Evolutionary conservation across 2,888 invertebrate genomes (phyloP), one percentile per base, ranked within the genome.

Genomic region (Temnothorax rugatulus): DNA sequence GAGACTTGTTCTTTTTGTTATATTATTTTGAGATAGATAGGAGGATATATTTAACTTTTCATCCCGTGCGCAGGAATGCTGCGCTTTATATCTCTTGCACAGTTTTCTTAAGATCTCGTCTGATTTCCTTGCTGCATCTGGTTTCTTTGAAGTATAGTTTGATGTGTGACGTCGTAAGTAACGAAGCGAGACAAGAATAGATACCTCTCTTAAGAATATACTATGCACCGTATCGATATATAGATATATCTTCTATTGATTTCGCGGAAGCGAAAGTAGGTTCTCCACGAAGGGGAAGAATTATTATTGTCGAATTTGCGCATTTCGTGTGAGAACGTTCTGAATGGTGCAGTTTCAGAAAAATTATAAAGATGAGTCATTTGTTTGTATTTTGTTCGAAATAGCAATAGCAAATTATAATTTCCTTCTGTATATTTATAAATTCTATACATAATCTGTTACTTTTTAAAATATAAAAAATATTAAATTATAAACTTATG

Each of bases 131-230:
- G 18, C 47, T 47, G 18, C 11, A n/a, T 57, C n/a, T 18, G 25
- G 13, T 57, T 77, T 34, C 7, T 34, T 44, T 38, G 9, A 59
- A 34, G 34, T 59, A 57, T n/a, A 61, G 59, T 75, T 54, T 8
- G 18, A 59, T 44, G 25, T 38, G 15, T 74, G 79, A 81, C 79
- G 76, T 64, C 21, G 38, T n/a, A 47, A 74, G 83, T 83, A 74
- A 86, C 69, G 84, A 86, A 83, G 57, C 69, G 71, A 82, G 61
- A 82, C 84, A 64, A 86, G 83, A 88, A 89, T 89, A 87, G 86
- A 84, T 79, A 61, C 15, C 59, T 84, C 83, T 81, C 77, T 87
- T 82, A 74, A 44, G 64, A 64, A 76, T 57, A 61, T 71, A 83
- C 52, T 75, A 69, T 59, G 87, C 81, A 66, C 41, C 63, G 83